phyloP scores from a whole-genome alignment of 1,140 invertebrate species.

The Dinoponera quadriceps region DNA sequence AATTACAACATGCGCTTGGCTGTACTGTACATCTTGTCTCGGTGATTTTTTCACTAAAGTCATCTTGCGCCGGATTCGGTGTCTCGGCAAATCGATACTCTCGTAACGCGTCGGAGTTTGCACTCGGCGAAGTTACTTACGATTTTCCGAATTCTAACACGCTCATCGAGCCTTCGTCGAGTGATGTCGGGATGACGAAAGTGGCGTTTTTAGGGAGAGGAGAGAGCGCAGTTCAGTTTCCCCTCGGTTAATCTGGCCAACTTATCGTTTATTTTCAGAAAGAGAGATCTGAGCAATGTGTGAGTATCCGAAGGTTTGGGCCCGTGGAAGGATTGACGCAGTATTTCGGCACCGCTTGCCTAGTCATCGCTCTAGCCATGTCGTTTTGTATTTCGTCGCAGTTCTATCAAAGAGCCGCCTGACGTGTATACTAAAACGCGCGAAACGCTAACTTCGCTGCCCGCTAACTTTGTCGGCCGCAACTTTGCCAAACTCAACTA shows the following conservation, averaged over 20 bases:
- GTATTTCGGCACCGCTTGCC: slow-evolving; percentile 81
- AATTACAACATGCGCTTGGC: slow-evolving; percentile 32
- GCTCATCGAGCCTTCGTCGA: too few species aligned
- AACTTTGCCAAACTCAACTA: slow-evolving; percentile 28
- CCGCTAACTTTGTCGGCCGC: slow-evolving; percentile 22
- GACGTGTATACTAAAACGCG: slow-evolving; percentile 5
- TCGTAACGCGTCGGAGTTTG: too few species aligned
- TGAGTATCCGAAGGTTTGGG: slow-evolving; percentile 82
- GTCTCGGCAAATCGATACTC: too few species aligned
- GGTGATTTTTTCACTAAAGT: too few species aligned
- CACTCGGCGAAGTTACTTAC: too few species aligned
- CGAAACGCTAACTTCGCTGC: slow-evolving; percentile 26
- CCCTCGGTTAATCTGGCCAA: slow-evolving; percentile 75
- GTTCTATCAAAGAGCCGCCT: slow-evolving; percentile 48
- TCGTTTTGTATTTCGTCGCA: slow-evolving; percentile 74
- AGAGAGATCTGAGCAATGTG: slow-evolving; percentile 82
- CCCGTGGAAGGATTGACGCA: slow-evolving; percentile 76
- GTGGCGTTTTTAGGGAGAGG: slow-evolving; percentile 52
- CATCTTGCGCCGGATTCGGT: too few species aligned
- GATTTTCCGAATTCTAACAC: too few species aligned
- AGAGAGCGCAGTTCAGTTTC: slow-evolving; percentile 42
- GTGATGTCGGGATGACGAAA: too few species aligned
- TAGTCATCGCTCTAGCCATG: slow-evolving; percentile 76
- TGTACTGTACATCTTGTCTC: slow-evolving; percentile 1
- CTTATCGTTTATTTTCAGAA: slow-evolving; percentile 84